Evolutionary conservation across 35 echinoderm and acorn worm genomes (phyloP), one percentile per base, ranked within the genome.

Genomic region (Amphiura filiformis): DNA sequence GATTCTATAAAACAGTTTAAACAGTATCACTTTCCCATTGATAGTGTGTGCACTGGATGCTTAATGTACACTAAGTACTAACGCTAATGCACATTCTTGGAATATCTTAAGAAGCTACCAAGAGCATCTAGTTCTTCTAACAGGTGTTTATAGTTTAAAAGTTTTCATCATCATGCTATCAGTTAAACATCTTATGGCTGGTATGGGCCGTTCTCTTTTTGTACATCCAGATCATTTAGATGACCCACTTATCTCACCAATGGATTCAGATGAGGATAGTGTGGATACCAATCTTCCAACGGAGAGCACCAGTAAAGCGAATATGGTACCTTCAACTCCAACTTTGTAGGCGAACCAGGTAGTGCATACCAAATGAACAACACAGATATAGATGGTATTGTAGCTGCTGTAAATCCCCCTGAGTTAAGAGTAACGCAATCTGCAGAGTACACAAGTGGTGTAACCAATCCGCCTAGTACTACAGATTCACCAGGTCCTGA

Each of bases 321-420:
- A 70, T 70, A 70, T n/a, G 61, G 61, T 70, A 70, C 61, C 61
- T 70, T 70, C 61, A 70, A 70, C 61, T 70, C 61, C 26, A 70
- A 18, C 26, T 47, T 47, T 17, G 26, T 3, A 26, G 26, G 7
- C 7, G 61, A 70, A n/a, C n/a, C n/a, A 15, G 15, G 7, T 4
- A 70, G 28, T 23, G 61, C 61, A 26, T 70, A 70, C 20, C 15
- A 30, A 2, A 1, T 18, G 28, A 70, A 70, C 28, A 52, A 70
- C 28, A 70, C 61, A 18, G 28, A 70, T 30, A 70, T 70, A 23
- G 61, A 70, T 70, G 61, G 28, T 70, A 70, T 70, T 13, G 61
- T 70, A n/a, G 61, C 61, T 26, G 61, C 61, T 70, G 26, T 70
- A 70, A 70, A 70, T 70, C 61, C 61, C 4, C 61, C 61, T 18